Conservation (phyloP, 2,888 invertebrate genomes). For the Spatulosminthurus flaviceps region DNA sequence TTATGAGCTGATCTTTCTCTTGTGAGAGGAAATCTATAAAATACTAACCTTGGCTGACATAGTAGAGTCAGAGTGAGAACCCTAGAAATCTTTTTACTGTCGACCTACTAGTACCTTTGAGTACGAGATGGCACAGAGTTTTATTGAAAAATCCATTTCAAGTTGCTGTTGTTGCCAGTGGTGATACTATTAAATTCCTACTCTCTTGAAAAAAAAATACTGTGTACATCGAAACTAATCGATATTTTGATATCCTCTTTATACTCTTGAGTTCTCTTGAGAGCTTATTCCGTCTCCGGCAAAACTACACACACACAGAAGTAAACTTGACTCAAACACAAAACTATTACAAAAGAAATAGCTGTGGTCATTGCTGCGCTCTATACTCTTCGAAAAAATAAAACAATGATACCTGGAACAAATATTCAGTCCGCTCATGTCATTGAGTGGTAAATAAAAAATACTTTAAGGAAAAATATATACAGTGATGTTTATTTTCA, state of each 20-base stretch:
- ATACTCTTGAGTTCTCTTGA: not conserved
- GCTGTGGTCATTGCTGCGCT: no score
- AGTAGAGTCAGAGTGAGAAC: not conserved
- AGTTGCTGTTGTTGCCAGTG: slow-evolving; percentile 18
- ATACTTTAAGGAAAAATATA: no score
- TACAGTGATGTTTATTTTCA: no score
- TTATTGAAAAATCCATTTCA: slow-evolving; percentile 18
- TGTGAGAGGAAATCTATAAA: not conserved
- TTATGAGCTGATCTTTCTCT: not conserved
- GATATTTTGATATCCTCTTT: not conserved
- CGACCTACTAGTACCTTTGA: not conserved
- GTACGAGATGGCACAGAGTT: slow-evolving; percentile 13
- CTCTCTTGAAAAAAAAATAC: no score
- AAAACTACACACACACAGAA: no score
- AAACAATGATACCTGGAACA: no score
- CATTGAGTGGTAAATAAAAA: no score
- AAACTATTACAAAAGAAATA: no score
- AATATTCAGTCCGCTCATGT: no score
- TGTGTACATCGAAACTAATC: slow-evolving; percentile 9
- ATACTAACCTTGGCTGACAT: slow-evolving; percentile 13
- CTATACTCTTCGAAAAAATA: no score
- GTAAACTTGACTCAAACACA: no score
- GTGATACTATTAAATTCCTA: not conserved
- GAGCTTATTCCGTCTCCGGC: not conserved
- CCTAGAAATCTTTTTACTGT: no score